Evolutionary conservation across 1,140 invertebrate species (phyloP), one percentile per base, ranked within the genome.

Genomic region (Pseudomyrmex sp.): DNA sequence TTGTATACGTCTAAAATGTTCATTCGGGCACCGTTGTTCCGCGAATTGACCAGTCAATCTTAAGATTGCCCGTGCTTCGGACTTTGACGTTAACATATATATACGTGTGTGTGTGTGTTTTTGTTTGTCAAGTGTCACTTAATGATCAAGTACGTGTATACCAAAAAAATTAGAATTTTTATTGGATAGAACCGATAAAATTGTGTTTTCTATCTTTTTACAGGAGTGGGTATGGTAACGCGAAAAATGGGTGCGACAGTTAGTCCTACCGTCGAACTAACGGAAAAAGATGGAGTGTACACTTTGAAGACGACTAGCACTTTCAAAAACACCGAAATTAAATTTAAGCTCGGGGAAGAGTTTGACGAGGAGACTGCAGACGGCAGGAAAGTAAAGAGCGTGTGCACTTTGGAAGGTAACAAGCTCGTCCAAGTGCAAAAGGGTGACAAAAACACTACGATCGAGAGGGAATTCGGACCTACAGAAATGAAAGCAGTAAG

Each of bases 291-390:
- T 70, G 97, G 96, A 85, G 89, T 93, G 3, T 98, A 97, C 94
- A 96, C 95, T 1, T 88, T 98, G 50, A 96, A 96, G 83, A 98
- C 97, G 2, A 95, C 95, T 3, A 98, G 98, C 10, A 97, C 97
- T 1, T 98, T 98, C 93, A 98, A 98, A 92, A 98, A 96, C 86
- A 95, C 96, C 0, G 95, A 96, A 76, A 96, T 97, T 61, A 96
- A 95, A 84, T 99, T 98, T 94, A 97, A 96, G 93, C 95, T 97
- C 4, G 97, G 96, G 26, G 96, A 97, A 85, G 97, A 98, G 92
- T 98, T 98, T 92, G 97, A 98, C 10, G 97, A 98, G 90, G 96
- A 97, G 86, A 98, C 98, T 8, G 95, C 97, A 18, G 98, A 98
- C 92, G 98, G 97, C 9, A 95, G 97, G 59, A 96, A 96, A 91